Evolutionary conservation across 2,888 invertebrate genomes (phyloP), one percentile per base, ranked within the genome.

Genomic region (Papilio elwesi): DNA sequence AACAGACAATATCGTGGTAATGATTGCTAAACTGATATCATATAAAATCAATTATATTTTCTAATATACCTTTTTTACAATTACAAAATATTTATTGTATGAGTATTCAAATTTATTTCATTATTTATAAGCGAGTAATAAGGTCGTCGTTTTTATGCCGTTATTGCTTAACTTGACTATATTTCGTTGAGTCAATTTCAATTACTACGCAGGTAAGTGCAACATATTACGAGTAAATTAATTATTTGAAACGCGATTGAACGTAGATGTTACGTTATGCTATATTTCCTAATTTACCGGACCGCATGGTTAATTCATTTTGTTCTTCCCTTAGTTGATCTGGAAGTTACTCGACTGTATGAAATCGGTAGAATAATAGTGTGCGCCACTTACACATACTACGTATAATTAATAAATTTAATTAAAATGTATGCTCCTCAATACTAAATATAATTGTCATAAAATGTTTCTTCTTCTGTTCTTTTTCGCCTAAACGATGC

Each of bases 161-260:
- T 59, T 59, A 38, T 38, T 59, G n/a, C 57, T 38, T 38, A 13
- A 12, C 5, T 57, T 6, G 9, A 59, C 36, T 38, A 59, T 11
- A 59, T 38, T 59, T n/a, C 36, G 13, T 38, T n/a, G 57, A 59
- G 7, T 36, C 38, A 38, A 59, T 59, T 59, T 38, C 57, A 59
- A 36, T 59, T 59, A 59, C 0, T 12, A 6, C 12, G 26, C 38
- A 59, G 8, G 16, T 38, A 38, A 36, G 57, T 59, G 57, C 57
- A 59, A 59, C 38, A 57, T 36, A 38, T 59, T 59, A 38, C 9
- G 13, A 57, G 36, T 57, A 57, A 57, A 53, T 26, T 57, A 59
- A 38, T 59, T 13, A 38, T 59, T 13, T 0, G 2, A 38, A 59
- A 59, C 13, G n/a, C 12, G 2, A 13, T 55, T 36, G 26, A 57